Percentiles rank a stretch among this genome's conserved stretches.
These are phyloP conservation scores for Drosophila insularis DNA, from an alignment of 1,140 invertebrate genomes.

Conservation along the genomic window DNA sequence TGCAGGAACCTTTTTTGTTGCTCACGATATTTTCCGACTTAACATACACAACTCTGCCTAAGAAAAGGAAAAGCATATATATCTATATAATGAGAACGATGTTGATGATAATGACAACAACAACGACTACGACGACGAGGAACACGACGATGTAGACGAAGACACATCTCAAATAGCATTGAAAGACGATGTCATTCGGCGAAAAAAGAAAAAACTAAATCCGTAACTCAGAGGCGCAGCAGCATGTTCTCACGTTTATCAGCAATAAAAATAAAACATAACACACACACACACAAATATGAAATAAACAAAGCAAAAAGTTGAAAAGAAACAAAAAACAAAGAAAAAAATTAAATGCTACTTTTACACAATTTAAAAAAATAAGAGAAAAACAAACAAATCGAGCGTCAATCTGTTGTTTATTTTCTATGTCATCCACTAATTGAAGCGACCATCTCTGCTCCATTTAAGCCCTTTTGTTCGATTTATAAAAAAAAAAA, in stretches of 20 bases:
- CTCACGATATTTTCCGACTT: slow-evolving; percentile 96
- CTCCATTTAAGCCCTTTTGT: slow-evolving; percentile 39
- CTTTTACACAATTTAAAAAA: slow-evolving; percentile 48
- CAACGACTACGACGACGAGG: neutral
- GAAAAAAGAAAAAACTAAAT: neutral
- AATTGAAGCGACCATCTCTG: slow-evolving; percentile 26
- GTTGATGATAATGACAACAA: slow-evolving; percentile 1
- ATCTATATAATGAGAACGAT: neutral
- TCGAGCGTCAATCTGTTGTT: slow-evolving; percentile 42
- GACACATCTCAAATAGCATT: slow-evolving; percentile 27
- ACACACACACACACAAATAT: slow-evolving; percentile 17
- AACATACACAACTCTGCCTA: slow-evolving; percentile 92
- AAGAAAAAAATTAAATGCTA: slow-evolving; percentile 46
- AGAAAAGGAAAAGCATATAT: neutral
- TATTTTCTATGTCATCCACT: slow-evolving; percentile 36
- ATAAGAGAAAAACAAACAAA: slow-evolving; percentile 33
- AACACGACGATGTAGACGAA: slow-evolving; percentile 2
- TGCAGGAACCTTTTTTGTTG: slow-evolving; percentile 92
- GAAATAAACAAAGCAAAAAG: slow-evolving; percentile 4
- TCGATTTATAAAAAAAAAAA: slow-evolving; percentile 46
- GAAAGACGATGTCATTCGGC: slow-evolving; percentile 44
- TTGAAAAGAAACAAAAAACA: slow-evolving; percentile 43
- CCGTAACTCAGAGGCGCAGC: slow-evolving; percentile 10
- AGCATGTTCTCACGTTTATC: slow-evolving; percentile 59
- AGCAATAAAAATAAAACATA: slow-evolving; percentile 33